Conservation (phyloP, 2,797 vertebrate genomes). For the Prionace glauca region DNA sequence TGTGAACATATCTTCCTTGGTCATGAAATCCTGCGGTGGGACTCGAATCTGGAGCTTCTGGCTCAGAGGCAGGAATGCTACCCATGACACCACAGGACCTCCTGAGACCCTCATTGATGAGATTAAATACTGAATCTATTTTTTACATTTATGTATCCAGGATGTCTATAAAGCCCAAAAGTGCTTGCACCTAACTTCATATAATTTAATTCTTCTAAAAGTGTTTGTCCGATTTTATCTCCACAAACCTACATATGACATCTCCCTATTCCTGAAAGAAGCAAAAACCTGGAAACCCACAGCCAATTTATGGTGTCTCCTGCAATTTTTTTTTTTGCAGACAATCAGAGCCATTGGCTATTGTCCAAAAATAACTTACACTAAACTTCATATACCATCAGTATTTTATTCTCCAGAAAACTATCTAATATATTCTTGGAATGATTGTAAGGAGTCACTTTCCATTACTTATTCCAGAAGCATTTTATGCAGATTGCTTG, state of each 20-base stretch:
- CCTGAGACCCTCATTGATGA: too few species aligned
- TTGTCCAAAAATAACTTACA: not conserved
- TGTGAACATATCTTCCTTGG: too few species aligned
- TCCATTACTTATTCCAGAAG: not conserved
- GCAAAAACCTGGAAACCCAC: not conserved
- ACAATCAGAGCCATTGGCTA: not conserved
- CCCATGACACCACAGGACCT: too few species aligned
- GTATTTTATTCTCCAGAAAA: not conserved
- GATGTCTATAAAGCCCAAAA: too few species aligned
- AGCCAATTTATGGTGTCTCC: not conserved
- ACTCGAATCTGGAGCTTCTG: too few species aligned
- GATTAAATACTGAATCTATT: too few species aligned
- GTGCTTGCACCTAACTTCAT: too few species aligned
- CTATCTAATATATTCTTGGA: not conserved
- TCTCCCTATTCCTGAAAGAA: not conserved
- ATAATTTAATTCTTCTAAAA: not conserved
- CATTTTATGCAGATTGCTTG: not conserved
- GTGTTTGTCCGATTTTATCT: not conserved
- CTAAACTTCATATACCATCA: not conserved
- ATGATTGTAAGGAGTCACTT: not conserved
- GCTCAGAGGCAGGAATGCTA: too few species aligned
- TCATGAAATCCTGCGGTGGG: too few species aligned
- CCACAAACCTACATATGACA: not conserved
- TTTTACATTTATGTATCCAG: too few species aligned
- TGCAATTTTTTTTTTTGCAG: not conserved